Conservation (phyloP, 2,113 vertebrate species). For the Microtus richardsoni region DNA sequence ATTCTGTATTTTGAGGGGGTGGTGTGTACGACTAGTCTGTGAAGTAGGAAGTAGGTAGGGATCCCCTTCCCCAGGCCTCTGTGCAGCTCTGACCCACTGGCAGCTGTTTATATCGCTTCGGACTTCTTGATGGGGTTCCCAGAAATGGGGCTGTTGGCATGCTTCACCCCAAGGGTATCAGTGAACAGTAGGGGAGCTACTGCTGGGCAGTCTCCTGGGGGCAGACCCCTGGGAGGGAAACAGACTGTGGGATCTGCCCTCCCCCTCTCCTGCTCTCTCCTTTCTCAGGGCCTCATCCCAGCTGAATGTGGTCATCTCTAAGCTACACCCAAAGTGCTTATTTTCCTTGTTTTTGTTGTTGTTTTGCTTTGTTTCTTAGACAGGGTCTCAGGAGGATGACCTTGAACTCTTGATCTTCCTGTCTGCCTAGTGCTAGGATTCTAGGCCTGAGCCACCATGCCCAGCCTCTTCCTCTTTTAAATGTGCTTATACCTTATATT, state of each 20-base stretch:
- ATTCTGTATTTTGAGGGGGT: background rate
- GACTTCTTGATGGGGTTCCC: too few relatives aligned
- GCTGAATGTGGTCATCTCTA: background rate
- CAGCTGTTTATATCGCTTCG: too few relatives aligned
- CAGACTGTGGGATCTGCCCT: background rate
- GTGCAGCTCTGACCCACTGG: too few relatives aligned
- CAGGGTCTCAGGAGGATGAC: background rate
- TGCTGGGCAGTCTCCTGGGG: accelerated
- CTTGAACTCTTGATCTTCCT: background rate
- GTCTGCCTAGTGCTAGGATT: background rate
- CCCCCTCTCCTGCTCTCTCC: background rate
- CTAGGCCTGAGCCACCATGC: background rate
- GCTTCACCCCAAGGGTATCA: too few relatives aligned
- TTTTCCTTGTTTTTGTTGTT: background rate
- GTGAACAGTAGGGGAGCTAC: background rate
- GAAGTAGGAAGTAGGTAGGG: accelerated
- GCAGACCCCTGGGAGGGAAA: background rate
- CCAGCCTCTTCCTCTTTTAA: background rate
- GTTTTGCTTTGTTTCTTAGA: background rate
- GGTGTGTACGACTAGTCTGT: accelerated
- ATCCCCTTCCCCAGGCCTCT: background rate
- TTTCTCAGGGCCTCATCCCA: background rate
- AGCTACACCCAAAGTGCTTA: background rate
- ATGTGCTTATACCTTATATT: background rate
- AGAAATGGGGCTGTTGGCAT: too few relatives aligned